phyloP scores from a whole-genome alignment of 2,797 vertebrate genomes.

The Zenarchopterus dispar region DNA sequence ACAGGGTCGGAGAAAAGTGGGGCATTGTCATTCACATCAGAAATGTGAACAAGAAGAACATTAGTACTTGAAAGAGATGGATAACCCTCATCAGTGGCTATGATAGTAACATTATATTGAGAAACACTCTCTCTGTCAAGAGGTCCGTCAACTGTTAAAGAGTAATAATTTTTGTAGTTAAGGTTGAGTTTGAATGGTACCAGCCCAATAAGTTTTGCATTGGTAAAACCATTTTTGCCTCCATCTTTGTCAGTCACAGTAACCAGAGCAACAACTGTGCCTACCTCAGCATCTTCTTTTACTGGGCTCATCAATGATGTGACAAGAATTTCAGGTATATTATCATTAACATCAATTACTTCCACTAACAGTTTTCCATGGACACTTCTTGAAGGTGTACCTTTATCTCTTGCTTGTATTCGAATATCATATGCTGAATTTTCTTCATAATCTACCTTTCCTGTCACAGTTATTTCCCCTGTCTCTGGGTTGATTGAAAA shows the following conservation, averaged over 20 bases:
- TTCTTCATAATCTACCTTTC: constrained; percentile 78
- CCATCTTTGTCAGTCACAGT: constrained; percentile 75
- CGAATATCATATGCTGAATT: constrained; percentile 78
- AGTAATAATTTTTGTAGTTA: constrained; percentile 76
- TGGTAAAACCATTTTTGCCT: constrained; percentile 69
- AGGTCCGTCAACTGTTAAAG: constrained; percentile 61
- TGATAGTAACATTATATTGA: constrained; percentile 66
- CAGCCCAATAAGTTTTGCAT: constrained; percentile 37
- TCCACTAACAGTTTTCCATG: constrained; percentile 82
- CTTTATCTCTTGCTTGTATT: constrained; percentile 80
- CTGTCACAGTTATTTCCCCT: constrained; percentile 77
- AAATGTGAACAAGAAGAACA: constrained; percentile 63
- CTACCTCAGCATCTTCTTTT: constrained; percentile 68
- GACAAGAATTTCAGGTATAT: constrained; percentile 70
- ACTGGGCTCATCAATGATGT: constrained; percentile 69
- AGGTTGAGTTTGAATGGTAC: constrained; percentile 71
- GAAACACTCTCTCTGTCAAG: constrained; percentile 73
- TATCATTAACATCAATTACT: constrained; percentile 73
- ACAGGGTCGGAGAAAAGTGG: constrained; percentile 70
- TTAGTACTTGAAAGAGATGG: constrained; percentile 67
- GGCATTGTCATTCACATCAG: constrained; percentile 82
- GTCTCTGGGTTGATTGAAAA: constrained; percentile 72
- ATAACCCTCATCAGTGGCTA: constrained; percentile 67
- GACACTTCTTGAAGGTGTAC: constrained; percentile 64
- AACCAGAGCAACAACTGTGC: constrained; percentile 75